Conservation (phyloP, 1,140 invertebrate species). For the Drosophila ananassae region DNA sequence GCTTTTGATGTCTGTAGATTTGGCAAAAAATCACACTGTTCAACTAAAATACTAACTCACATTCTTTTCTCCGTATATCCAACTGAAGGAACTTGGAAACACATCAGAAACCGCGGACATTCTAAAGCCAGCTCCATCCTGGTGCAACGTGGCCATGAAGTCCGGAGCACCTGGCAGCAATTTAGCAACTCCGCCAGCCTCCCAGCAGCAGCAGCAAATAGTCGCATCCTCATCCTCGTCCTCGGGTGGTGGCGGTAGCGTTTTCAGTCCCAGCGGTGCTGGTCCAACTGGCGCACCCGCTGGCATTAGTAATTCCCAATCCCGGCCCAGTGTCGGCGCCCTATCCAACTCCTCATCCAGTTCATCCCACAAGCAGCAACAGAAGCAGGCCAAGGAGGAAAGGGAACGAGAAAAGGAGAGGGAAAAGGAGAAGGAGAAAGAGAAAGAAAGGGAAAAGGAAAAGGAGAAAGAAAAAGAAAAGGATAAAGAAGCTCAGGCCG, state of each 20-base stretch:
- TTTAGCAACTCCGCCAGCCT: conserved; percentile 46
- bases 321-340: conserved; percentile 77
- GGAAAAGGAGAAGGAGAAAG: conserved; percentile 34
- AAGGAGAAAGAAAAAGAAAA: conserved; percentile 21
- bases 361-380: conserved; percentile 68
- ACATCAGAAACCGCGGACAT: conserved; percentile 63
- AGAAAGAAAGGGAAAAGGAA: conserved; percentile 18
- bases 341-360: conserved; percentile 76
- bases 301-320: conserved; percentile 64
- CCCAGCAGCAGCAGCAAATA: conserved; percentile 61
- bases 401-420: conserved; percentile 39
- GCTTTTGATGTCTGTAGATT: conserved; percentile 62
- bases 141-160: conserved; percentile 81
- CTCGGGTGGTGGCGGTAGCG: conserved; percentile 72
- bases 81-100: conserved; percentile 54
- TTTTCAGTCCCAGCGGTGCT: conserved; percentile 62
- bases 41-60: neutral
- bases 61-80: neutral
- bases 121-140: conserved; percentile 81
- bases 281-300: conserved; percentile 34
- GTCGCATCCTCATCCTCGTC: conserved; percentile 76
- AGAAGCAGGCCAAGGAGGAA: conserved; percentile 46
- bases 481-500: conserved; percentile 38
- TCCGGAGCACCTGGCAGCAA: conserved; percentile 42
- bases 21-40: neutral